Base-by-base conservation (phyloP, 2,797 vertebrate species). In the Alosa sapidissima region DNA sequence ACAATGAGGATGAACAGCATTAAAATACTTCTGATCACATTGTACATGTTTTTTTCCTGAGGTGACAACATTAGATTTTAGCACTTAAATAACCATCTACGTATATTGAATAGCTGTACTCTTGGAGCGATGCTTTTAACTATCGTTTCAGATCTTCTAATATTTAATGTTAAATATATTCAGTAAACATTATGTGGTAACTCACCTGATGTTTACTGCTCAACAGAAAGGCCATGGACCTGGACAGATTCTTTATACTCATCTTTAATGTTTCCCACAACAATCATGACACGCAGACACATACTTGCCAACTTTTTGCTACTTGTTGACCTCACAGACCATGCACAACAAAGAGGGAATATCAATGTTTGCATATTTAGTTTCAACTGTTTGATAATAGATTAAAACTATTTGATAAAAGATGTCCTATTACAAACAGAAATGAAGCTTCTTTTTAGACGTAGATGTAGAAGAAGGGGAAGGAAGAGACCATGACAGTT, bases 41-140 rank as follows among this genome's bases (percentile, higher is more conserved):
- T 58, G 85, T 90, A 87, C 94, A 91, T 92, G 90, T 88, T 90
- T 87, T 90, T 86, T 93, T 95, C 93, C 92, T 94, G 92, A 95
- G 94, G 93, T 88, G 94, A 95, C 94, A 95, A 94, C 93, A 94
- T 95, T 91, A 92, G 91, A 94, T 91, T 93, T 92, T 88, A 92
- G 92, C 92, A 93, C 93, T 94, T 93, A 81, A 62, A 75, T 36
- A 81, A 72, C 83, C 75, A 81, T 51, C 78, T 82, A 28, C 28
- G 28, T 28, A 45, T 60, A 68, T 82, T 68, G 33, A 84, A 81
- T 58, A 78, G 28, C 48, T 82, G 54, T 81, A 49, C 33, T 55
- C 49, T 28, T 81, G 54, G 51, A 47, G 10, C 84, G 45, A 82
- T 81, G 41, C 48, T 72, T 82, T 83, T 14, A 62, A 83, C 54